Conservation (phyloP, 2,797 vertebrate species). For the Mormyrus hasselquistii region DNA sequence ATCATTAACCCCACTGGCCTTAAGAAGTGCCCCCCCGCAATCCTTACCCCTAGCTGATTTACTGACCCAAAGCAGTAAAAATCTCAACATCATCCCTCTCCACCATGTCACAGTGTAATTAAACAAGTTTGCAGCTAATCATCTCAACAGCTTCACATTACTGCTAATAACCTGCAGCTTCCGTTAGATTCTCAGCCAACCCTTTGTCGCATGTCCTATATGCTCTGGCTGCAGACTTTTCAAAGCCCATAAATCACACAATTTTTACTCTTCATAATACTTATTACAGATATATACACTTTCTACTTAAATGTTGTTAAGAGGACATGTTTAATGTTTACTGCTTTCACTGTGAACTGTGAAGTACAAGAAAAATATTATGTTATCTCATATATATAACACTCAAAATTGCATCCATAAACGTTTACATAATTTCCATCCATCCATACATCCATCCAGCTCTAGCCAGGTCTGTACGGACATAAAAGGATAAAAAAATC, state of each 20-base stretch:
- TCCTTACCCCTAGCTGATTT: not conserved
- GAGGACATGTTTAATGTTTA: not conserved
- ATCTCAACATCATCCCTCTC: not conserved
- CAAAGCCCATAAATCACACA: not conserved
- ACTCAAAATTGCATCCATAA: not conserved
- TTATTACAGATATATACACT: not conserved
- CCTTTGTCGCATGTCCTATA: not conserved
- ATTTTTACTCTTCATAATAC: not conserved
- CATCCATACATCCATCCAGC: not conserved
- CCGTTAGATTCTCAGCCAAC: not conserved
- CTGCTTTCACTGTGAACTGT: not conserved
- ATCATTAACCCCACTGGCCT: not conserved
- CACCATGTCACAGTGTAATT: not conserved
- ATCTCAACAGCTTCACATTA: not conserved
- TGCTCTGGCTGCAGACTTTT: not conserved
- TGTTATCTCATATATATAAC: not conserved
- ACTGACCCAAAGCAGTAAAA: not conserved
- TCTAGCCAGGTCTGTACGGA: not conserved
- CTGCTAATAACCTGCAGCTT: not conserved
- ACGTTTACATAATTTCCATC: not conserved
- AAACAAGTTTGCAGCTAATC: not conserved
- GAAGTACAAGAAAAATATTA: not conserved
- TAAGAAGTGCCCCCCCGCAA: not conserved
- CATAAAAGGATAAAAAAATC: not conserved
- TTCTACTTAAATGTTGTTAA: not conserved